These are phyloP conservation scores for Acronicta psi DNA, from an alignment of 2,888 invertebrate species.

Conservation along the genomic window DNA sequence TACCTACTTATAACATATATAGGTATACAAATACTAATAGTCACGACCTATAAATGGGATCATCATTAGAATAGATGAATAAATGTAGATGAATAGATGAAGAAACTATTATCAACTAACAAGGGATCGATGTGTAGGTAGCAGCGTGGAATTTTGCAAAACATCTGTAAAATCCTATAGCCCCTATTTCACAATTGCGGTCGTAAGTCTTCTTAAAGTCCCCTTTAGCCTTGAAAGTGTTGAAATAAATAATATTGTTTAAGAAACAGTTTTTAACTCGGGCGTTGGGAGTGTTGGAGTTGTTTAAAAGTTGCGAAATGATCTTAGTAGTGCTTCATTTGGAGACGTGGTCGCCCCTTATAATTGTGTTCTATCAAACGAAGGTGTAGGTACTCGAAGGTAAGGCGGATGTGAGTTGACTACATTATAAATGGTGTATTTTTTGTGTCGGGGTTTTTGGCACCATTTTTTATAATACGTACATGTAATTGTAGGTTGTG, in stretches of 20 bases:
- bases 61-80: slow-evolving; percentile 17
- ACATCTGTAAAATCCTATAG: neutral
- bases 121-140: neutral
- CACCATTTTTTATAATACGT: slow-evolving; percentile 5
- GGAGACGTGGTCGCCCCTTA: slow-evolving; percentile 15
- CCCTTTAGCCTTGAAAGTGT: neutral
- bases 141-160: neutral
- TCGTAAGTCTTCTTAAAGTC: neutral
- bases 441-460: slow-evolving; percentile 41
- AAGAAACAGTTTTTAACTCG: neutral
- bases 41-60: slow-evolving; percentile 25
- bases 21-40: slow-evolving; percentile 49
- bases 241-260: slow-evolving; percentile 1
- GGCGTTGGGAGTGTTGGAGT: neutral
- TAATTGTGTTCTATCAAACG: slow-evolving; percentile 26
- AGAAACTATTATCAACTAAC: slow-evolving; percentile 2
- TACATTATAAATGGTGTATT: slow-evolving; percentile 23
- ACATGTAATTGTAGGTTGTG: slow-evolving; percentile 41
- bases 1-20: slow-evolving; percentile 33
- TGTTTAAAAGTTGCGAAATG: neutral
- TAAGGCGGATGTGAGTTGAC: slow-evolving; percentile 38
- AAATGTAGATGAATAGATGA: too few relatives aligned
- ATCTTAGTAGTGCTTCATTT: slow-evolving; percentile 1
- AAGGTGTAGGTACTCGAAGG: slow-evolving; percentile 9
- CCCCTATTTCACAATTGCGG: neutral